Base-by-base conservation (phyloP, 2,888 invertebrate species). In the Ethmia dodecea region DNA sequence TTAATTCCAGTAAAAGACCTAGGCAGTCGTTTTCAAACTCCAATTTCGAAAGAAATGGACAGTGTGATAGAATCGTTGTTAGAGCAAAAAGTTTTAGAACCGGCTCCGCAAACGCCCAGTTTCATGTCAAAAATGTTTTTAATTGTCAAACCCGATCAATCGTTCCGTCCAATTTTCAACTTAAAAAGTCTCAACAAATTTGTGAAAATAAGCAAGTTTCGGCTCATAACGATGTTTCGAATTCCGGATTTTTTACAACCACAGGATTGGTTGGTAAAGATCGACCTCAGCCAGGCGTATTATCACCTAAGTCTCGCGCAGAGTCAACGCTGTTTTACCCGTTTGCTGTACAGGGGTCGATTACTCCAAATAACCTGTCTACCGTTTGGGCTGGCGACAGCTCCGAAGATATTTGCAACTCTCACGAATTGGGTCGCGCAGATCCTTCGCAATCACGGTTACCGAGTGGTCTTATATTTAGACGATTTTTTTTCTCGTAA, bases 101-200 rank as follows among this genome's bases (percentile, higher is more conserved):
- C 2, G 13, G 47, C 38, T 3, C 29, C 5, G 3, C 1, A 15
- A 8, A 28, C 46, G 4, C 49, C 49, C 13, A 52, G 50, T 28
- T 57, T 55, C 25, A 4, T 56, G 4, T 53, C 56, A 6, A 24
- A 43, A 8, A 41, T 57, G 25, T 57, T 55, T 35, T 41, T 55
- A 5, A 38, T 47, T 1, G 47, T 48, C 6, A 57, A 57, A 16
- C 13, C 31, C 27, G 47, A 50, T 38, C 47, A 51, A 6, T 36
- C 46, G 3, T 15, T 4, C 5, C 38, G 52, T 0, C 49, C 52
- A 0, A 52, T 55, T 18, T 53, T 52, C 52, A 50, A 50, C 30
- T 35, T 54, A 6, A 48, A 42, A 37, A 29, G 34, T 1, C 35
- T 53, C 5, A 60, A 57, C 40, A 2, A 38, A 0, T 58, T 33